Evolutionary conservation across 1,140 invertebrate genomes (phyloP).

Genomic region (Aphaenogaster rudis): DNA sequence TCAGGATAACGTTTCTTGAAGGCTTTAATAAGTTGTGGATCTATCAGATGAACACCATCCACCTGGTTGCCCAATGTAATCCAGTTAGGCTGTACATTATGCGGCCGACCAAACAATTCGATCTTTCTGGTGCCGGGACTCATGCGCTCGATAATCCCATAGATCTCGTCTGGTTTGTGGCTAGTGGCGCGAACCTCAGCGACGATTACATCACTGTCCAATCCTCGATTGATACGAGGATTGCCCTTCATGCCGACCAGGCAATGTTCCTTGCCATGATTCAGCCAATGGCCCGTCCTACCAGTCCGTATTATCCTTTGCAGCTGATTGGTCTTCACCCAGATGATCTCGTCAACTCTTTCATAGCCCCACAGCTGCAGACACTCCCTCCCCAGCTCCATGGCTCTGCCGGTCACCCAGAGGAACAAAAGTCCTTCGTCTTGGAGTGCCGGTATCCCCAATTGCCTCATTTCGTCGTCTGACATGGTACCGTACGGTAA

Average conservation of each 20-base stretch:
- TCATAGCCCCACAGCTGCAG: conserved; percentile 98
- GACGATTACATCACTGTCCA: conserved; percentile 99
- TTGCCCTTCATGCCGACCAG: conserved; percentile 98
- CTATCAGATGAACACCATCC: conserved; percentile 97
- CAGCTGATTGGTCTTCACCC: conserved; percentile 99
- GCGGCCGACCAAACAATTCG: conserved; percentile 98
- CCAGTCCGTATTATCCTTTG: conserved; percentile 99
- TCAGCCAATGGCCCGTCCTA: conserved; percentile 98
- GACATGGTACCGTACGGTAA: conserved; percentile 99
- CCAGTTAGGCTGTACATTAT: conserved; percentile 99
- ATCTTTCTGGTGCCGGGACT: conserved; percentile 98
- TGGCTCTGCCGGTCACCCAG: conserved; percentile 99
- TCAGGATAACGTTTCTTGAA: conserved; percentile 98
- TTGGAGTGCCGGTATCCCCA: conserved; percentile 94
- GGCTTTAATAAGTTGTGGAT: conserved; percentile 95
- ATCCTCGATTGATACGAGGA: conserved; percentile 95
- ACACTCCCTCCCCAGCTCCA: conserved; percentile 98
- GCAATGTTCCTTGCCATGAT: conserved; percentile 99
- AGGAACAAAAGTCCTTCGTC: conserved; percentile 98
- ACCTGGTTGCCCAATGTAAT: conserved; percentile 98
- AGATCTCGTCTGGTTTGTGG: conserved; percentile 99
- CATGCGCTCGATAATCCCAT: conserved; percentile 95
- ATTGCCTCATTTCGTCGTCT: conserved; percentile 98
- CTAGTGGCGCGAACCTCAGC: conserved; percentile 98
- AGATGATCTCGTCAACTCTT: conserved; percentile 98